A percentile compares a stretch with the other conserved stretches of the same genome.
Conservation (phyloP, 1,140 invertebrate genomes). For the Trichogramma pretiosum region DNA sequence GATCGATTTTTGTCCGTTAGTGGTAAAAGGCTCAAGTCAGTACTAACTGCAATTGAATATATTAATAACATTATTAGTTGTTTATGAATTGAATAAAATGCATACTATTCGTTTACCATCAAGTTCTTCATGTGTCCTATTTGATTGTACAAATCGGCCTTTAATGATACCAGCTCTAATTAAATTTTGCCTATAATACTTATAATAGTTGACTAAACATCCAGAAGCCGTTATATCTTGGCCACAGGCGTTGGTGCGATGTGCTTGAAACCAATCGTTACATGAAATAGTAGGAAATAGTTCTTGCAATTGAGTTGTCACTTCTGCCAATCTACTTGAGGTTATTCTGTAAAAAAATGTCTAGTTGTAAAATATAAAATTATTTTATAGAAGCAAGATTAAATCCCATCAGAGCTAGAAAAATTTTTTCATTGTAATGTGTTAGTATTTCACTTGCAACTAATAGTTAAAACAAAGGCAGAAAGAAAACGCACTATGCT, state of each 20-base stretch:
- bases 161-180: background rate
- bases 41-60: background rate
- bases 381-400: no score
- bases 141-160: background rate
- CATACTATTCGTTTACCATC: no score
- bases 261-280: background rate
- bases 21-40: background rate
- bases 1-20: background rate
- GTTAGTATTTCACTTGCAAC: no score
- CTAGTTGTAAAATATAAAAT: no score
- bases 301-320: background rate
- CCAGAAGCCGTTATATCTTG: background rate
- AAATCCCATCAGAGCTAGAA: no score
- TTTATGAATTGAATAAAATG: background rate
- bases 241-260: background rate
- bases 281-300: background rate
- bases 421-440: no score
- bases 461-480: no score
- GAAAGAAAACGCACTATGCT: no score
- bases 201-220: background rate
- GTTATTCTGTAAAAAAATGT: slow-evolving; percentile 2
- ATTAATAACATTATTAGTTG: background rate
- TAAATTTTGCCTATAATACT: background rate
- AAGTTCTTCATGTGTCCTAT: no score
- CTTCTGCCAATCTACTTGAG: background rate